Evolutionary conservation across 2,113 vertebrate genomes (phyloP).

Genomic region (Platichthys stellatus): DNA sequence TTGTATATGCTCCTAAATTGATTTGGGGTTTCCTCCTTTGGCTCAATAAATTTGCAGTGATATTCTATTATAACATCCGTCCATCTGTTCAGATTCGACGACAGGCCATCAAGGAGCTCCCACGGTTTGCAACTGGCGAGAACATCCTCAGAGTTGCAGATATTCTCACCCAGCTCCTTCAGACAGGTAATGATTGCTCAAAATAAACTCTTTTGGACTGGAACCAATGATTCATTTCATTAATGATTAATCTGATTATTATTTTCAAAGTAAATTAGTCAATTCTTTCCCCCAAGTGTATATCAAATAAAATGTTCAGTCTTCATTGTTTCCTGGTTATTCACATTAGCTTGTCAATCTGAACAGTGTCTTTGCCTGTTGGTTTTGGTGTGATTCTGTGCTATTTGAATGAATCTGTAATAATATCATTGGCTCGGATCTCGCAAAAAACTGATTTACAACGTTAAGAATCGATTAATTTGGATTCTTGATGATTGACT

Average conservation of each 20-base stretch:
- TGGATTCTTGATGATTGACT: too few relatives aligned
- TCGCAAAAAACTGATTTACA: too few relatives aligned
- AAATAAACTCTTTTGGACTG: background rate
- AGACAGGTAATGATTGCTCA: constrained; percentile 86
- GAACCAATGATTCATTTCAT: too few relatives aligned
- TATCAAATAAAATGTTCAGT: too few relatives aligned
- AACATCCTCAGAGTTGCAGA: constrained; percentile 96
- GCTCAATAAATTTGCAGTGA: background rate
- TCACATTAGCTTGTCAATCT: background rate
- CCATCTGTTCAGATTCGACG: constrained; percentile 87
- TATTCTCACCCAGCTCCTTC: constrained; percentile 95
- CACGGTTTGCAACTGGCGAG: constrained; percentile 95
- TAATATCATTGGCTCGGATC: too few relatives aligned
- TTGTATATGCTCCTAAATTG: background rate
- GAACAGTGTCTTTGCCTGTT: background rate
- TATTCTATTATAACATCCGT: background rate
- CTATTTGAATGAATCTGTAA: background rate
- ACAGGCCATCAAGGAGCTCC: constrained; percentile 97
- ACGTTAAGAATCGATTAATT: background rate
- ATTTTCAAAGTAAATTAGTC: background rate
- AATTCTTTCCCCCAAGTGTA: too few relatives aligned
- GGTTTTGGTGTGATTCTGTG: background rate
- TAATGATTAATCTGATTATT: background rate
- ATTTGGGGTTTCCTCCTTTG: background rate
- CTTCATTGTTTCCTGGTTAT: too few relatives aligned